Evolutionary conservation across 64 coral and sea anemone genomes (phyloP), one percentile per base, ranked within the genome.

Genomic region (Actinia equina): DNA sequence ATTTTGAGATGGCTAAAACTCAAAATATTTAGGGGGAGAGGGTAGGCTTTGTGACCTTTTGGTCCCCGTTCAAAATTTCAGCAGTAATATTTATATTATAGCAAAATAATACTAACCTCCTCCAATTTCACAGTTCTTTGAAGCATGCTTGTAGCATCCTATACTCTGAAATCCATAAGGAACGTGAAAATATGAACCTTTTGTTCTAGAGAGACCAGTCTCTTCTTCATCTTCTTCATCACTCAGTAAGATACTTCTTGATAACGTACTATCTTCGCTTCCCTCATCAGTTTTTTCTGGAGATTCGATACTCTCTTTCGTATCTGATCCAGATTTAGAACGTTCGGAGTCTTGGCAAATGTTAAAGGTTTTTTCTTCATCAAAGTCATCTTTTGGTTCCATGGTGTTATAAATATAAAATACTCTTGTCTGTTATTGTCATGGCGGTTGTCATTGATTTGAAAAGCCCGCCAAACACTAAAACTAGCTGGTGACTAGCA

Each of bases 121-220:
- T 51, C 85, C 91, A 77, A 96, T 96, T 43, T 96, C 94, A 54
- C 94, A 96, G 84, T 96, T 96, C 77, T 96, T 96, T 44, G 94
- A 96, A 10, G 94, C 94, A 43, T 96, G 94, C 87, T 89, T 96
- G 71, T 96, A 93, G 1, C 86, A 89, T 42, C 91, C 94, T 58
- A 87, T 83, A 59, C 91, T 96, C 71, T 96, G 94, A 82, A 96
- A 96, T 19, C 94, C 94, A 86, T 90, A 90, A 2, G 94, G 94
- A 18, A 96, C 93, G 56, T 96, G 94, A 54, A 87, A 92, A 85
- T 96, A 96, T 67, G 58, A 62, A 20, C 87, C 85, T 83, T 89
- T 96, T 7, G 88, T 82, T 58, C 81, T 59, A 37, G 43, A 41
- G 22, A 25, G 4, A 16, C 55, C 45, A n/a, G n/a, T n/a, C 43